A percentile compares a stretch with the other conserved stretches of the same genome.
These are phyloP conservation scores for Sinodicranocentrus sp. DNA, from an alignment of 2,888 invertebrate species.

Conservation along the genomic window DNA sequence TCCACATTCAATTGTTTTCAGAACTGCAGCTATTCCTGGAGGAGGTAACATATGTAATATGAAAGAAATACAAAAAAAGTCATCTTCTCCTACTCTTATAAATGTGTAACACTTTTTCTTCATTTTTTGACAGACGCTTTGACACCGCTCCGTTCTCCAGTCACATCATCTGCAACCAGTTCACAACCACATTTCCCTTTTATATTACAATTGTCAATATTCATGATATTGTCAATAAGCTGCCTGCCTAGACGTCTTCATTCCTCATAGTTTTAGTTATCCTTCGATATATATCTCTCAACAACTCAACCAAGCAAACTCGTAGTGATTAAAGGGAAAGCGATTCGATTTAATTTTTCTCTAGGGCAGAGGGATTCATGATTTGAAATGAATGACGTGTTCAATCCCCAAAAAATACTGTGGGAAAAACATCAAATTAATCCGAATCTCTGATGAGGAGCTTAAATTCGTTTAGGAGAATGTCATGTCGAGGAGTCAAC, in stretches of 20 bases:
- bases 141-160: conserved; percentile 22
- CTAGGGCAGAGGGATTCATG: not conserved
- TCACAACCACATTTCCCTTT: not conserved
- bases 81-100: too few species aligned
- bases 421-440: not conserved
- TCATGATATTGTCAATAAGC: not conserved
- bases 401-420: not conserved
- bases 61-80: too few species aligned
- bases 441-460: conserved; percentile 6
- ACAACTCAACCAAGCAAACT: too few species aligned
- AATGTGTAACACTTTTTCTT: not conserved
- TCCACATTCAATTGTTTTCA: conserved; percentile 88
- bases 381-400: not conserved
- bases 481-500: too few species aligned
- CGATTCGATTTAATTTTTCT: not conserved
- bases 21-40: conserved; percentile 84
- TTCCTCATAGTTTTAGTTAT: conserved; percentile 10
- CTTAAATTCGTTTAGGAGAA: not conserved
- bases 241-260: not conserved
- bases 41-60: conserved; percentile 79
- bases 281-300: too few species aligned
- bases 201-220: not conserved
- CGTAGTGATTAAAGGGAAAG: not conserved
- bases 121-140: conserved; percentile 1
- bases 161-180: not conserved